Evolutionary conservation across 2,888 invertebrate genomes (phyloP).

Genomic region (Dicyrtoma fusca): DNA sequence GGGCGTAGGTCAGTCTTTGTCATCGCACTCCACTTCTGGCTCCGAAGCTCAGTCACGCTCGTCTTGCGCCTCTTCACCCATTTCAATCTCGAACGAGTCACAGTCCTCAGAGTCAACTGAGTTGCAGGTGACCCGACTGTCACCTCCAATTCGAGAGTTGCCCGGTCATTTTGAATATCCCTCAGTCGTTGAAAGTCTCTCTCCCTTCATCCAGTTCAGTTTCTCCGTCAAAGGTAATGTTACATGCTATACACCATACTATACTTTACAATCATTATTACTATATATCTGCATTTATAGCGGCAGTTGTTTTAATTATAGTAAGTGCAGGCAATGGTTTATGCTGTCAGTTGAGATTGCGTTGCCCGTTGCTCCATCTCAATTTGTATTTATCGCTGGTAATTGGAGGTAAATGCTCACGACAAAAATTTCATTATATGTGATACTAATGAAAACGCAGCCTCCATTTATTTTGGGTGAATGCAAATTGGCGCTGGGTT

Average conservation of each 20-base stretch:
- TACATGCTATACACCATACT: too few species aligned
- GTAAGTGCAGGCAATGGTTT: too few species aligned
- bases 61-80: constrained; percentile 54
- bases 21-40: constrained; percentile 30
- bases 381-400: too few species aligned
- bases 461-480: too few species aligned
- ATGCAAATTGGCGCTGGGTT: too few species aligned
- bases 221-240: constrained; percentile 56
- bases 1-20: neutral
- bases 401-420: too few species aligned
- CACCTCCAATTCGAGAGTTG: constrained; percentile 48
- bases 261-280: neutral
- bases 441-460: too few species aligned
- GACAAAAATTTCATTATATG: too few species aligned
- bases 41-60: constrained; percentile 53
- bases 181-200: constrained; percentile 53
- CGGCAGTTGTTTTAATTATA: too few species aligned
- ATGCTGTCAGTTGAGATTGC: too few species aligned
- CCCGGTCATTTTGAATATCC: constrained; percentile 46
- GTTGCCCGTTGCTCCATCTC: too few species aligned
- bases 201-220: constrained; percentile 56
- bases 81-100: constrained; percentile 55
- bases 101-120: constrained; percentile 56
- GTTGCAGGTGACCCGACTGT: constrained; percentile 54
- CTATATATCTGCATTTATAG: too few species aligned